Evolutionary conservation across 2,113 vertebrate species (phyloP), one percentile per base, ranked within the genome.

Genomic region (Mastomys natalensis): DNA sequence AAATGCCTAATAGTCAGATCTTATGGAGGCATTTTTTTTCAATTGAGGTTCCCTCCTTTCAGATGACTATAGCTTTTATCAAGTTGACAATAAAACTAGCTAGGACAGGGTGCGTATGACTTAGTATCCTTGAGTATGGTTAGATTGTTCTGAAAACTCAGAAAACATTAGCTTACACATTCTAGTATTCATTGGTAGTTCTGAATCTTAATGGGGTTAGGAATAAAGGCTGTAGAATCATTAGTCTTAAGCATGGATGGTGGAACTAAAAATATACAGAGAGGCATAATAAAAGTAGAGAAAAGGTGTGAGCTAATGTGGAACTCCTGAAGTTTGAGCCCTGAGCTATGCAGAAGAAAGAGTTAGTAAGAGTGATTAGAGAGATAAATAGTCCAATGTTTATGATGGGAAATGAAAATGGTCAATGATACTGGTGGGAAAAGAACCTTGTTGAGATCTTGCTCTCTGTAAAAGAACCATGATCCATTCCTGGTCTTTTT

Each of bases 191-290:
- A 58, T 6, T 73, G 64, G 13, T 77, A 91, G 51, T 55, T 34
- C 40, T 92, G 70, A 40, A 95, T 82, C 53, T 78, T 24, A 31
- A 64, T 40, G 3, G 78, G 19, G 73, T 40, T 94, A 7, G 51
- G 86, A 92, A 60, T 89, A 91, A 53, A 60, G 26, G 8, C 64
- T 90, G 85, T 94, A 73, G 85, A 51, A 85, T 91, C 40, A 89
- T 86, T 89, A 66, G 17, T 29, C n/a, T 94, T 87, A 86, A 89
- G 45, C 45, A 87, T 53, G 72, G 34, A 80, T 93, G 64, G n/a
- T 72, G 21, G 93, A 91, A 82, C 53, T 88, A 51, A 90, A 40
- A 12, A 31, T 64, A 70, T 15, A 87, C 43, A 51, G 9, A 87
- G 84, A 51, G 9, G 10, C 72, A 89, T 89, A 84, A 82, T 60